Evolutionary conservation across 2,797 vertebrate genomes (phyloP), one percentile per base, ranked within the genome.

Genomic region (Coregonus sp.): DNA sequence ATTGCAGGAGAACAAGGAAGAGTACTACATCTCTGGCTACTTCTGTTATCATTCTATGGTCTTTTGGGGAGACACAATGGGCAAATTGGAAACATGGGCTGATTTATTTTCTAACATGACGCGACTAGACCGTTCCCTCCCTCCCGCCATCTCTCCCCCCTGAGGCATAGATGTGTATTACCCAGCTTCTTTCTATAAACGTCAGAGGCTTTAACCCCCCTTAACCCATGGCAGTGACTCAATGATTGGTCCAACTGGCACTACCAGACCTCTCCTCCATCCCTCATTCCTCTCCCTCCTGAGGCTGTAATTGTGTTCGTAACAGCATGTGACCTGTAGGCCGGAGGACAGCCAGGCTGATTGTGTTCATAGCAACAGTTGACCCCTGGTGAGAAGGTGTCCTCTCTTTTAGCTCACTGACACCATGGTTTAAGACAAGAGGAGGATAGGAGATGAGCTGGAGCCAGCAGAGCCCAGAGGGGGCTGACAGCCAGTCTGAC

Each of bases 381-480:
- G 25, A 31, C 78, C 31, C 81, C 82, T 33, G 77, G 74, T 80
- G 66, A 68, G 79, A 74, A 81, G 80, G 67, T 25, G 78, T 78
- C 75, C 81, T 78, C 77, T 29, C 74, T 75, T 73, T 81, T 82
- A 74, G 76, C 81, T 82, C 86, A 77, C 72, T 76, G 83, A 87
- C 76, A 80, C 85, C 80, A 77, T 81, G 80, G 82, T 81, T 90
- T 73, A 86, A 84, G 82, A 86, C 73, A 83, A 78, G 61, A 82
- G 76, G 77, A 76, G 74, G 82, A 81, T 77, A 89, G 77, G 85
- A 87, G 87, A 86, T 80, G 86, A 61, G 52, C 11, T 20, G 74
- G 54, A 78, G 81, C 82, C 78, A 71, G 4, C 33, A 85, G 83
- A 85, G 79, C 56, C 67, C 50, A 72, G 35, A 71, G 79, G 71